Evolutionary conservation across 2,113 vertebrate genomes (phyloP).

Genomic region (Tetrax tetrax): DNA sequence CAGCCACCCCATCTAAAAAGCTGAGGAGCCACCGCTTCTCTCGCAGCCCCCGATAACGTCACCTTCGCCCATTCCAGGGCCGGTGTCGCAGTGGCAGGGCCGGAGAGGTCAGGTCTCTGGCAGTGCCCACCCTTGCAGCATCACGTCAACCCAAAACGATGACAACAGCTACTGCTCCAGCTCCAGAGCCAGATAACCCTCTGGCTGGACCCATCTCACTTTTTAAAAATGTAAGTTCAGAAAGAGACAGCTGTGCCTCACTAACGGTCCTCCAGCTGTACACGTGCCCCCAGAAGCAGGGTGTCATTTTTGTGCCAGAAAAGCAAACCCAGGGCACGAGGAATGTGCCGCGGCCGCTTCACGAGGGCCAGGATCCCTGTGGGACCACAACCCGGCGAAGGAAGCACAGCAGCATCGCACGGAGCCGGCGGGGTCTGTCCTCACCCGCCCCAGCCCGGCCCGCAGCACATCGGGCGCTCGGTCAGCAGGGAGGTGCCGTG

Average conservation of each 20-base stretch:
- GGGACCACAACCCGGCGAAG: accelerated
- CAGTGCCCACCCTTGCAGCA: background rate
- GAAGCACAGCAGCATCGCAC: accelerated
- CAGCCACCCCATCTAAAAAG: background rate
- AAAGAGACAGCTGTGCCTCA: background rate
- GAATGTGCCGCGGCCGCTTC: conserved; percentile 12
- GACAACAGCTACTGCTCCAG: background rate
- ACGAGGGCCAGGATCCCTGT: background rate
- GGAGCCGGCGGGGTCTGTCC: background rate
- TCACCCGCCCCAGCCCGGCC: background rate
- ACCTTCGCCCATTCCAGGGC: background rate
- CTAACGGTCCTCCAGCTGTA: background rate
- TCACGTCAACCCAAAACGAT: background rate
- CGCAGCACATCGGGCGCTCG: accelerated
- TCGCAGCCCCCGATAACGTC: background rate
- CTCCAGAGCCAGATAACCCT: background rate
- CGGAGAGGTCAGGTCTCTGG: accelerated
- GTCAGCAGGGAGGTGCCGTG: background rate
- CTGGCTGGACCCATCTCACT: background rate
- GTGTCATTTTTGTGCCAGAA: background rate
- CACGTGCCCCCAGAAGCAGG: background rate
- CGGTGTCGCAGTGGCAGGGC: accelerated
- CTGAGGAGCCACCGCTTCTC: background rate
- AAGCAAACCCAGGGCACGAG: background rate
- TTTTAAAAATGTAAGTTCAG: background rate